A percentile compares a stretch with the other conserved stretches of the same genome.
These are phyloP conservation scores for Sitta europaea DNA, from an alignment of 2,113 vertebrate species.

Conservation along the genomic window DNA sequence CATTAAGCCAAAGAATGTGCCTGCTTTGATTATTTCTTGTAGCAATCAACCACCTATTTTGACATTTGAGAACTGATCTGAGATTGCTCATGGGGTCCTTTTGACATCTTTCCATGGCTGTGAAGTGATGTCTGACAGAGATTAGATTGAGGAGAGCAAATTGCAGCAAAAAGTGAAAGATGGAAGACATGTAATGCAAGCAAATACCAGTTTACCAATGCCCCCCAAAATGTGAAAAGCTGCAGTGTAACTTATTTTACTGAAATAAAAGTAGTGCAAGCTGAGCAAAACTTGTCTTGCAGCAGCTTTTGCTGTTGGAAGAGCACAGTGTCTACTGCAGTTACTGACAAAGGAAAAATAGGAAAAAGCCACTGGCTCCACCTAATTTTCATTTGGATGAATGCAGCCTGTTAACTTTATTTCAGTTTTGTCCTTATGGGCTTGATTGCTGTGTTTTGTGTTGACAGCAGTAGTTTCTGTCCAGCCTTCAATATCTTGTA, in stretches of 20 bases:
- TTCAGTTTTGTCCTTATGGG: neutral
- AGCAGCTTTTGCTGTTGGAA: neutral
- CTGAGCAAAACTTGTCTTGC: neutral
- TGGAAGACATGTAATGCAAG: neutral
- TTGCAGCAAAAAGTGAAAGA: neutral
- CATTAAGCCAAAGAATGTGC: neutral
- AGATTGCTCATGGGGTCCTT: neutral
- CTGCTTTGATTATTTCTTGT: neutral
- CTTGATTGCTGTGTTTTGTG: neutral
- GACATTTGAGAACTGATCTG: neutral
- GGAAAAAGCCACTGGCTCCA: conserved; percentile 39
- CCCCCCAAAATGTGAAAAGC: neutral
- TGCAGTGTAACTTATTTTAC: neutral
- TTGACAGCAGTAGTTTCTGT: neutral
- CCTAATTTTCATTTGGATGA: neutral
- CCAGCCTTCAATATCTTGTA: neutral
- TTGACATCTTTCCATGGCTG: neutral
- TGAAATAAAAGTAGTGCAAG: neutral
- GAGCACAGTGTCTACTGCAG: neutral
- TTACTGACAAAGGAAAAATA: neutral
- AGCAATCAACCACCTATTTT: neutral
- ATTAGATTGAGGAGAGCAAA: neutral
- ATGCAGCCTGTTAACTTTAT: neutral
- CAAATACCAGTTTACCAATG: neutral
- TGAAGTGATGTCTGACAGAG: neutral